phyloP scores from a whole-genome alignment of 2,888 invertebrate genomes.

The Perizoma affinitatum region DNA sequence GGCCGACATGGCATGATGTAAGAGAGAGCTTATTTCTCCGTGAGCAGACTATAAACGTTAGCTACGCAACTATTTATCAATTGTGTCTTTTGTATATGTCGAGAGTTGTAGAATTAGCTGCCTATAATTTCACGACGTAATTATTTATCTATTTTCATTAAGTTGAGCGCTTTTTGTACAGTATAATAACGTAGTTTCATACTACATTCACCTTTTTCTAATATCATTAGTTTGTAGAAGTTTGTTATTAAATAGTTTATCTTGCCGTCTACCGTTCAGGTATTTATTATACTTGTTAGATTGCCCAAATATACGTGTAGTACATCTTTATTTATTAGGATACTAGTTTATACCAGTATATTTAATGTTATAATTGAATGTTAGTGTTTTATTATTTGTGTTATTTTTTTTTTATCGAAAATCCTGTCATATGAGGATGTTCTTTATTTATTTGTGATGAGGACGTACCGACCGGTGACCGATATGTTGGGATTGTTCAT shows the following conservation, averaged over 20 bases:
- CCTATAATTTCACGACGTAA: slow-evolving; percentile 13
- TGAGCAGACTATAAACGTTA: not conserved
- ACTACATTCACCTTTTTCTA: slow-evolving; percentile 9
- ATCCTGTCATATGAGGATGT: slow-evolving; percentile 5
- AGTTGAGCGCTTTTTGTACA: slow-evolving; percentile 16
- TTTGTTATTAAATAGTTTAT: slow-evolving; percentile 19
- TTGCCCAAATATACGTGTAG: slow-evolving; percentile 6
- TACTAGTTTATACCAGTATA: slow-evolving; percentile 20
- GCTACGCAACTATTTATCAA: not conserved
- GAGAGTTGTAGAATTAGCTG: slow-evolving; percentile 2
- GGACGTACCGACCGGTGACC: not conserved
- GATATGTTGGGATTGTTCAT: too few species aligned
- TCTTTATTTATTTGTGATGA: slow-evolving; percentile 9
- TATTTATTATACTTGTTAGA: slow-evolving; percentile 2
- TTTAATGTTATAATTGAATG: slow-evolving; percentile 16
- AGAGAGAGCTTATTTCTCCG: too few species aligned
- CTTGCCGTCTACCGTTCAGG: slow-evolving; percentile 19
- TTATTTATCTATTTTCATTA: slow-evolving; percentile 4
- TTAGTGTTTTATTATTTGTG: slow-evolving; percentile 11
- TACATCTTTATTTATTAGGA: slow-evolving; percentile 10
- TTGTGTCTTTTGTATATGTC: not conserved
- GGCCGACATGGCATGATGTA: too few species aligned
- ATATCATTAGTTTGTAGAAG: slow-evolving; percentile 19
- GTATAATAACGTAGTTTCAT: slow-evolving; percentile 17
- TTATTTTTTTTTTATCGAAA: slow-evolving; percentile 16